Evolutionary conservation across 35 echinoderm and acorn worm species (phyloP).

Genomic region (Lytechinus variegatus): DNA sequence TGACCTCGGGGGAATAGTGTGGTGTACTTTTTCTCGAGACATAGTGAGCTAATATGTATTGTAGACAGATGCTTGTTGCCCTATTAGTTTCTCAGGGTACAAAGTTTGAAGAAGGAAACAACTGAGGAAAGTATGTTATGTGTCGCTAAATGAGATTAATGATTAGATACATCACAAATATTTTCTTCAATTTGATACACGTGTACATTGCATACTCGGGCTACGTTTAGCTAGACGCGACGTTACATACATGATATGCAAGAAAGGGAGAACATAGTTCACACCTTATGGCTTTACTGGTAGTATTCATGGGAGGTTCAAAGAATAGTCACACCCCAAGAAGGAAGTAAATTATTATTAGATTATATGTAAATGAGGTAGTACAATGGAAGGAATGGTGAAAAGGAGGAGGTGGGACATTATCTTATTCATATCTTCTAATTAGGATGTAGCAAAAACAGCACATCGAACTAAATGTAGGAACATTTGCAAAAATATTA

Average conservation of each 20-base stretch:
- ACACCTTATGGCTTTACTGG: neutral
- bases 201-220: neutral
- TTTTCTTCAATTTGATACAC: neutral
- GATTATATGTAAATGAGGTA: neutral
- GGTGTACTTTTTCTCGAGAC: neutral
- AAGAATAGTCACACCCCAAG: neutral
- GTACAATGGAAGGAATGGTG: too few species aligned
- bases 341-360: neutral
- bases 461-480: too few species aligned
- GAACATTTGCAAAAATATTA: too few species aligned
- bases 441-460: too few species aligned
- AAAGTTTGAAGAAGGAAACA: conserved; percentile 2
- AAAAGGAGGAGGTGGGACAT: neutral
- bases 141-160: neutral
- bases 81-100: neutral
- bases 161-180: neutral
- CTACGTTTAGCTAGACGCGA: neutral
- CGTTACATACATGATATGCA: neutral
- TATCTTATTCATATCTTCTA: too few species aligned
- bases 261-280: neutral
- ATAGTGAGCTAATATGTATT: neutral
- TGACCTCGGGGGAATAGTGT: neutral
- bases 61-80: neutral
- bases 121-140: neutral
- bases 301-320: neutral